A percentile compares a stretch with the other conserved stretches of the same genome.
Evolutionary conservation across 2,797 vertebrate species (phyloP).

Genomic region (Pogonophryne albipinna): DNA sequence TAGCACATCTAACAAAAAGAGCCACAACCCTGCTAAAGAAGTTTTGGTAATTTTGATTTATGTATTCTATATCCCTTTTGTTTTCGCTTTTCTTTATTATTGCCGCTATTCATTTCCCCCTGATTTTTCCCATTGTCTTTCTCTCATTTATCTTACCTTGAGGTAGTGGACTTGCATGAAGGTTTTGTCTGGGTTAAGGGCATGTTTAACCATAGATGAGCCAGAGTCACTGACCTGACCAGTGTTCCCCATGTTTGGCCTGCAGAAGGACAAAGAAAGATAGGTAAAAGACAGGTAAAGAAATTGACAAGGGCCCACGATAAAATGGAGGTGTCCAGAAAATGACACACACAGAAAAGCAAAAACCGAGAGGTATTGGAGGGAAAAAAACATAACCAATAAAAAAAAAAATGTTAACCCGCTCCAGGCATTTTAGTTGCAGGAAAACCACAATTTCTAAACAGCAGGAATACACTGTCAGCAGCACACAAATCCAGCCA

Average conservation of each 20-base stretch:
- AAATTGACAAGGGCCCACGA: constrained; percentile 1
- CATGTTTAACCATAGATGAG: constrained; percentile 92
- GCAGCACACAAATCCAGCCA: constrained; percentile 68
- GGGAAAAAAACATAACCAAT: constrained; percentile 7
- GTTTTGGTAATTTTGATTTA: constrained; percentile 12
- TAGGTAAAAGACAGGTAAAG: constrained; percentile 15
- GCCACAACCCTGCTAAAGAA: background rate
- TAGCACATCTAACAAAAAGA: background rate
- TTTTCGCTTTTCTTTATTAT: constrained; percentile 1
- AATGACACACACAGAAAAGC: background rate
- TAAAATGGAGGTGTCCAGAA: constrained; percentile 14
- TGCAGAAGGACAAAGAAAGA: constrained; percentile 70
- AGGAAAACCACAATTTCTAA: constrained; percentile 60
- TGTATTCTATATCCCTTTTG: background rate
- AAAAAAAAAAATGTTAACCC: no score
- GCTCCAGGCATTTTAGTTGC: constrained; percentile 36
- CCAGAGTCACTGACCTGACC: constrained; percentile 91
- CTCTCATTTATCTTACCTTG: constrained; percentile 86
- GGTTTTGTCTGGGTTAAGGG: constrained; percentile 93
- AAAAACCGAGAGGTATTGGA: constrained; percentile 11
- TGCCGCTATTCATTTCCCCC: background rate
- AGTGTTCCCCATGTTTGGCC: constrained; percentile 93
- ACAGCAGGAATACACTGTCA: constrained; percentile 61
- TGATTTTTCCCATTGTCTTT: background rate
- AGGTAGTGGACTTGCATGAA: constrained; percentile 99